phyloP scores from a whole-genome alignment of 2,888 invertebrate species.

The Chesias legatella region DNA sequence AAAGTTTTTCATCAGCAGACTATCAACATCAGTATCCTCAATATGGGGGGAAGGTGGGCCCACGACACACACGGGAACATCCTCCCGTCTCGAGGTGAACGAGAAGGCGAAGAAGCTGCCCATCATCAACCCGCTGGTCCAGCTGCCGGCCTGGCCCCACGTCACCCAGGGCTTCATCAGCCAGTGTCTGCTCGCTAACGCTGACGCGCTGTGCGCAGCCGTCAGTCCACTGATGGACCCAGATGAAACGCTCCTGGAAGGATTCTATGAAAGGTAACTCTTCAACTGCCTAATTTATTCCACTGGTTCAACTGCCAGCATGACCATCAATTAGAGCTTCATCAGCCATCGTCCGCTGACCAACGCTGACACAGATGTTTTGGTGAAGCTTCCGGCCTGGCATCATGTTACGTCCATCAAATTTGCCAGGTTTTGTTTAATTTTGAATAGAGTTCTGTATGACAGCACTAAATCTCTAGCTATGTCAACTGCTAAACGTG shows the following conservation, averaged over 20 bases:
- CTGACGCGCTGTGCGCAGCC: slow-evolving; percentile 96
- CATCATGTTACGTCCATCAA: too few relatives aligned
- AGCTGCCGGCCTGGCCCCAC: slow-evolving; percentile 93
- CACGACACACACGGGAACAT: slow-evolving; percentile 39
- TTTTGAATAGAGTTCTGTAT: too few relatives aligned
- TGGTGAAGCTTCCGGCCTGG: too few relatives aligned
- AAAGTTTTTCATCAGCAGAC: slow-evolving; percentile 44
- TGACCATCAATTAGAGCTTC: too few relatives aligned
- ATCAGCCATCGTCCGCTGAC: too few relatives aligned
- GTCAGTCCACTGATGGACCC: slow-evolving; percentile 97
- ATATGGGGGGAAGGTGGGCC: slow-evolving; percentile 72
- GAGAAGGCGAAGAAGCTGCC: slow-evolving; percentile 87
- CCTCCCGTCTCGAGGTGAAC: slow-evolving; percentile 70
- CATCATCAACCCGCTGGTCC: slow-evolving; percentile 93
- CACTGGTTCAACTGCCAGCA: too few relatives aligned
- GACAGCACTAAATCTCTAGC: too few relatives aligned
- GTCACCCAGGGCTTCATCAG: slow-evolving; percentile 93
- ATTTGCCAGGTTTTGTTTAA: too few relatives aligned
- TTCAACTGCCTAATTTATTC: too few relatives aligned
- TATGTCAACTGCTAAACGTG: background rate
- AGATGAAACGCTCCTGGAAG: slow-evolving; percentile 92
- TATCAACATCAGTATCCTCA: slow-evolving; percentile 76
- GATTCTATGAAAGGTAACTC: slow-evolving; percentile 91
- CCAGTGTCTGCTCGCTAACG: slow-evolving; percentile 96
- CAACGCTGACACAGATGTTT: too few relatives aligned